Conservation (phyloP, 2,888 invertebrate species). For the Drosophila dives region DNA sequence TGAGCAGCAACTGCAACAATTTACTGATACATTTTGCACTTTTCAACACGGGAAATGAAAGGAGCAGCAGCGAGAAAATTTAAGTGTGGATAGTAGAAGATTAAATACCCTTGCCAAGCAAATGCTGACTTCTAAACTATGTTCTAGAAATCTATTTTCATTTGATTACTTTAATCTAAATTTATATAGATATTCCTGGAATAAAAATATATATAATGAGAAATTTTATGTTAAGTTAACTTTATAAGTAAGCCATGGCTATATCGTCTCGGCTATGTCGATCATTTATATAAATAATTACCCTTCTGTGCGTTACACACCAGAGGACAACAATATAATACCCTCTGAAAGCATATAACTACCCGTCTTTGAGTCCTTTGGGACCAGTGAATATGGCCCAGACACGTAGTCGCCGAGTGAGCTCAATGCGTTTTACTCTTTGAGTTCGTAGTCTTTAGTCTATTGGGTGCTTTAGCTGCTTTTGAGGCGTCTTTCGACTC, state of each 20-base stretch:
- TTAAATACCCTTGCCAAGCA: background rate
- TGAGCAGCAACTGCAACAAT: conserved; percentile 10
- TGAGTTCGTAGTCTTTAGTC: background rate
- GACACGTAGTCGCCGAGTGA: conserved; percentile 42
- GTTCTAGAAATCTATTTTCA: background rate
- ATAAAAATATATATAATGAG: background rate
- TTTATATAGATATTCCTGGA: too few species aligned
- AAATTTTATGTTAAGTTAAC: background rate
- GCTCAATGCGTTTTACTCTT: conserved; percentile 5
- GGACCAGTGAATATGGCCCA: conserved; percentile 26
- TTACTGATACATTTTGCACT: conserved; percentile 37
- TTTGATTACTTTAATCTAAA: background rate
- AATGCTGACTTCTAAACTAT: background rate
- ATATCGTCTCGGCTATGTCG: background rate
- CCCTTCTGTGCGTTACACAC: background rate
- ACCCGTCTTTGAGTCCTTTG: conserved; percentile 17
- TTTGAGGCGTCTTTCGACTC: conserved; percentile 20
- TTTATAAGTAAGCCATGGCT: background rate
- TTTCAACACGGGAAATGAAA: conserved; percentile 13
- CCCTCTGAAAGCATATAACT: background rate
- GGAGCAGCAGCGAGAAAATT: background rate
- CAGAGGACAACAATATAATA: background rate
- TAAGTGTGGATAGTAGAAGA: background rate
- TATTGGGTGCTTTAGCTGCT: conserved; percentile 33
- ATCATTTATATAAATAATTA: background rate